These are phyloP conservation scores for Myotis daubentonii DNA, from an alignment of 2,797 vertebrate genomes.

Conservation along the genomic window DNA sequence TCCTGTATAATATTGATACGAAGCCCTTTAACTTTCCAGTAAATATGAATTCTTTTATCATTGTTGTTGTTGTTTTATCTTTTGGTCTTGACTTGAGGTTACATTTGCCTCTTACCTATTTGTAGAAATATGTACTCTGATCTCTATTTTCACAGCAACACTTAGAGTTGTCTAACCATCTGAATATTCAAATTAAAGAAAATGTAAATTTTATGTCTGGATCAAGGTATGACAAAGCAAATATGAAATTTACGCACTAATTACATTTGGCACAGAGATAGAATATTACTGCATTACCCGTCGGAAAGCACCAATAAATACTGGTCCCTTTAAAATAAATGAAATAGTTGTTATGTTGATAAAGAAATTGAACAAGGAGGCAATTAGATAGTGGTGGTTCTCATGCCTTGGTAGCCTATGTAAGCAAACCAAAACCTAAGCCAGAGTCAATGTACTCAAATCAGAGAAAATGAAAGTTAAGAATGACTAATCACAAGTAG, in stretches of 20 bases:
- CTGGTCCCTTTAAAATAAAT: neutral
- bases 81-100: conserved; percentile 1
- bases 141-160: neutral
- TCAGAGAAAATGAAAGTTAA: neutral
- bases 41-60: neutral
- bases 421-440: neutral
- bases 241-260: neutral
- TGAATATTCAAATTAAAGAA: neutral
- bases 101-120: neutral
- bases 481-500: neutral
- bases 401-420: neutral
- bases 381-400: neutral
- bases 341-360: neutral
- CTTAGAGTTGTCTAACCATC: neutral
- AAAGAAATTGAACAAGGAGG: neutral
- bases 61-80: neutral
- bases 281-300: neutral
- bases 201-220: neutral
- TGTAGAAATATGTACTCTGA: neutral
- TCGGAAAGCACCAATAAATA: neutral
- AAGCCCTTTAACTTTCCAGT: neutral
- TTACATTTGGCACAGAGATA: neutral
- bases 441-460: neutral
- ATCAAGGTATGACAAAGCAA: conserved; percentile 14
- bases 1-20: neutral